phyloP scores from a whole-genome alignment of 2,888 invertebrate species.

The Cephus sareptanus region DNA sequence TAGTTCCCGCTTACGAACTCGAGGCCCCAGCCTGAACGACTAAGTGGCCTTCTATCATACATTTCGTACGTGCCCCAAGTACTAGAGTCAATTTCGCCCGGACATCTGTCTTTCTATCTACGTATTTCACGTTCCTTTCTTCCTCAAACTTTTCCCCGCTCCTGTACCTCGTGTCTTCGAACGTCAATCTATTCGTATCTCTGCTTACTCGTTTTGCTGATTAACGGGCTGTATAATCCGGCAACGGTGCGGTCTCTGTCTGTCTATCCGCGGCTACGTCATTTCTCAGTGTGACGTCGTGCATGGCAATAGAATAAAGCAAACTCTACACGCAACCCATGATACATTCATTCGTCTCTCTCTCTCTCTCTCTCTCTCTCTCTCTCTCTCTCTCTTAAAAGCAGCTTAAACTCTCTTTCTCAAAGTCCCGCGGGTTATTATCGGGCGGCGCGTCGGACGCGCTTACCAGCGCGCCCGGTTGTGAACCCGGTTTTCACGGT shows the following conservation, averaged over 20 bases:
- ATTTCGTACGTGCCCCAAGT: slow-evolving; percentile 30
- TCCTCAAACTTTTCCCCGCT: background rate
- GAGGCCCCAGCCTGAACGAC: slow-evolving; percentile 31
- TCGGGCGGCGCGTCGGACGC: slow-evolving; percentile 28
- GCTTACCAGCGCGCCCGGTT: slow-evolving; percentile 37
- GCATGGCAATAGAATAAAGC: background rate
- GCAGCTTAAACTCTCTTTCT: background rate
- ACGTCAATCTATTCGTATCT: background rate
- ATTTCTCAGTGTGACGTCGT: background rate
- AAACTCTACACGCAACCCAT: background rate
- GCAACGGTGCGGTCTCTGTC: background rate
- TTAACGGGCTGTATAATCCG: background rate
- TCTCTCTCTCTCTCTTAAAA: background rate
- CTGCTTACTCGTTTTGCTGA: background rate
- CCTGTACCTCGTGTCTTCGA: background rate
- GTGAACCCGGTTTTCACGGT: slow-evolving; percentile 44
- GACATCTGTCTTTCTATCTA: background rate
- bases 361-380: background rate
- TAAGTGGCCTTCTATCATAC: slow-evolving; percentile 32
- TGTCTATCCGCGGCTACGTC: slow-evolving; percentile 1
- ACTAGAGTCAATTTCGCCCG: background rate
- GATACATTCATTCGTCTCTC: background rate
- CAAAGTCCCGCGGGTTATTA: background rate
- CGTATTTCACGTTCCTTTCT: background rate
- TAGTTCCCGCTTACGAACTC: slow-evolving; percentile 38